phyloP scores from a whole-genome alignment of 1,140 invertebrate genomes.

The Bathynomus jamesi region DNA sequence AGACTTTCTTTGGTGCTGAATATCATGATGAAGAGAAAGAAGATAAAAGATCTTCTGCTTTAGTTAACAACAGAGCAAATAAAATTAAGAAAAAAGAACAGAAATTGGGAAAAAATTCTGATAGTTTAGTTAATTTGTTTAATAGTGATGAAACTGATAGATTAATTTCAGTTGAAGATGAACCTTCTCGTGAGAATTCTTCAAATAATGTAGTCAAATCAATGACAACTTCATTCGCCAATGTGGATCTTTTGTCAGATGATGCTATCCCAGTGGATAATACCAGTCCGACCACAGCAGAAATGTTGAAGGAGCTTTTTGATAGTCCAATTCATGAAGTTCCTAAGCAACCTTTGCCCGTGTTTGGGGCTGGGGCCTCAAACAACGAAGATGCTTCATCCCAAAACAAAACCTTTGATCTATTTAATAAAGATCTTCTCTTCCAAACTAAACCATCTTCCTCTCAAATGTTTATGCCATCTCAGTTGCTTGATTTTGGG shows the following conservation, averaged over 20 bases:
- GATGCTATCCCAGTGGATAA: constrained; percentile 42
- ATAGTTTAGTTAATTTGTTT: constrained; percentile 37
- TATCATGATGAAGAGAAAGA: constrained; percentile 45
- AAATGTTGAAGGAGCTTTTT: constrained; percentile 41
- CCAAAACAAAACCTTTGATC: background rate
- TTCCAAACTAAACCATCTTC: constrained; percentile 6
- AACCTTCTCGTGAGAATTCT: background rate
- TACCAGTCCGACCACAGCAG: constrained; percentile 45
- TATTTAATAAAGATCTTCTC: background rate
- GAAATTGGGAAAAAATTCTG: constrained; percentile 22
- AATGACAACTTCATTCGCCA: constrained; percentile 23
- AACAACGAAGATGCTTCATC: background rate
- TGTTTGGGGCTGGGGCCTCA: constrained; percentile 15
- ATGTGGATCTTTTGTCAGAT: constrained; percentile 43
- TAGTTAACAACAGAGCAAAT: constrained; percentile 9
- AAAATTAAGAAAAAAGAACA: constrained; percentile 27
- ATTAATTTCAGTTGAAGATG: background rate
- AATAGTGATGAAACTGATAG: background rate
- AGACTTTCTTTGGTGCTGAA: constrained; percentile 50
- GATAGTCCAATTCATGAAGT: constrained; percentile 21
- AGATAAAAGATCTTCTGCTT: background rate
- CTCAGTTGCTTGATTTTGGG: constrained; percentile 46
- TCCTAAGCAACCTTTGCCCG: constrained; percentile 12
- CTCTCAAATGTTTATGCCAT: constrained; percentile 42
- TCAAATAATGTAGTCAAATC: background rate